phyloP scores from a whole-genome alignment of 2,113 vertebrate species.

The Donacobius atricapilla region DNA sequence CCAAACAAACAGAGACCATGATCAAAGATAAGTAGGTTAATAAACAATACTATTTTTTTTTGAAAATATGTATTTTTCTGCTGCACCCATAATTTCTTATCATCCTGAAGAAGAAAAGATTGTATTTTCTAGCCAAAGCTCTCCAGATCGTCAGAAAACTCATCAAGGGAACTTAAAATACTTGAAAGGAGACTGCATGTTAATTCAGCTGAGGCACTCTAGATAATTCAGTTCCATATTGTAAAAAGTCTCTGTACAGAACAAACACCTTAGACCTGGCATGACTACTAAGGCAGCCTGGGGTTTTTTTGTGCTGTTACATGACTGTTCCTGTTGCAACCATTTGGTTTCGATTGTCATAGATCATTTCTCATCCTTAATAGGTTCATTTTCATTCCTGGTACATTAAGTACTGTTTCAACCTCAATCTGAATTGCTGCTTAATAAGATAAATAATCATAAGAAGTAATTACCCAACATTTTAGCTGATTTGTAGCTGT shows the following conservation, averaged over 20 bases:
- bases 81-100: neutral
- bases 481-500: conserved; percentile 10
- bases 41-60: neutral
- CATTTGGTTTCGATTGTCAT: neutral
- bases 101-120: neutral
- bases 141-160: neutral
- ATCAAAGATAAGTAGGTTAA: neutral
- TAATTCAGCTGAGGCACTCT: neutral
- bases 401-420: conserved; percentile 46
- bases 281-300: neutral
- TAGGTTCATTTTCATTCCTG: conserved; percentile 27
- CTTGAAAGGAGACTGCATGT: neutral
- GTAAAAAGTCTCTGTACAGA: neutral
- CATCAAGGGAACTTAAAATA: neutral
- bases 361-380: conserved; percentile 27
- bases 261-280: neutral
- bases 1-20: neutral
- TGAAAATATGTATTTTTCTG: neutral
- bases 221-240: neutral
- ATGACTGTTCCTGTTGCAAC: neutral
- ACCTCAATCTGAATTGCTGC: neutral
- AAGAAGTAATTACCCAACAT: conserved; percentile 18
- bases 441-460: conserved; percentile 51
- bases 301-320: neutral
- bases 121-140: neutral